Evolutionary conservation across 2,888 invertebrate genomes (phyloP), one percentile per base, ranked within the genome.

Genomic region (Thereva unica): DNA sequence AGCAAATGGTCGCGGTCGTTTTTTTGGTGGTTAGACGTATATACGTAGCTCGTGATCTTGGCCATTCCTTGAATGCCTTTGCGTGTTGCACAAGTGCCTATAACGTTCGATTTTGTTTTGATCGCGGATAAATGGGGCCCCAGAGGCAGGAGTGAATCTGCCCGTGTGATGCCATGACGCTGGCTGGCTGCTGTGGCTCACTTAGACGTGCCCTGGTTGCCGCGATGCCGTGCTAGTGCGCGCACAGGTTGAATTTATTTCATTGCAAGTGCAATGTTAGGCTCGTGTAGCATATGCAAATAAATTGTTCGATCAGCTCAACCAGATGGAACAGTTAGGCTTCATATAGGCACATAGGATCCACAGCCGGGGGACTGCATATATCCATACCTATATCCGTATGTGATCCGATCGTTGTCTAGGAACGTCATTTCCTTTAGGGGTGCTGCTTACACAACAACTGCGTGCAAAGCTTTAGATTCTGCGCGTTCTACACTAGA

Each of bases 21-120:
- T 42, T 37, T 52, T 37, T 40, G 7, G n/a, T 10, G 35, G 9
- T 64, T 10, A 35, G 8, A 41, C 41, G 42, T 56, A 57, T 10
- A 35, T 4, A 41, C 41, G 42, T 56, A 57, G 57, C 57, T 49
- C 50, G 52, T 54, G 56, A 56, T 57, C 56, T 37, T 49, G 56
- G 56, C 57, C 66, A 57, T 66, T 66, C 57, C 42, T 65, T 66
- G 41, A 52, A 66, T 66, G 57, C 57, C 57, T 66, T 66, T 50
- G 66, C 57, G 57, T 66, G 56, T 66, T 57, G 56, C 38, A 41
- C 49, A 57, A 66, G 66, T 57, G 57, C 56, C 56, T 23, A 50
- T 23, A 50, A 50, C 34, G 35, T 50, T 50, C 35, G 50, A 50
- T 50, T 50, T 50, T 50, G 50, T 50, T 50, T 50, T 50, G 50